Evolutionary conservation across 2,797 vertebrate species (phyloP).

Genomic region (Vipera latastei): DNA sequence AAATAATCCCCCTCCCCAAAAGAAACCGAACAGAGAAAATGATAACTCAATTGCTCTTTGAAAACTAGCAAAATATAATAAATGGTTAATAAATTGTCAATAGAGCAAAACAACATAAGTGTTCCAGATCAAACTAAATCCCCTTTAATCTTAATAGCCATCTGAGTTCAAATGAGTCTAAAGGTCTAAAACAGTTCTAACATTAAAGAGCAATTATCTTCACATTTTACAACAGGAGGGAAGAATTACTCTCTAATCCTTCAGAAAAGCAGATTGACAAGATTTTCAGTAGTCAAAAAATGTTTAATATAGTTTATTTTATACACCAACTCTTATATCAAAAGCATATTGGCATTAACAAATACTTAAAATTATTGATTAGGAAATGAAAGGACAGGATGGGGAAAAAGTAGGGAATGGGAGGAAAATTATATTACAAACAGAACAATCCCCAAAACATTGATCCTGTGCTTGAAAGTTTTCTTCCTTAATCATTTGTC

Average conservation of each 20-base stretch:
- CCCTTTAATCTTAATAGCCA: neutral
- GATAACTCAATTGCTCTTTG: conserved; percentile 46
- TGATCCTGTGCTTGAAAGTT: neutral
- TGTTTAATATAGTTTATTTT: neutral
- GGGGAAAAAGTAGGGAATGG: neutral
- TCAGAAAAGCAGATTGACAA: neutral
- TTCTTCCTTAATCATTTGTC: neutral
- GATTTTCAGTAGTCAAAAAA: neutral
- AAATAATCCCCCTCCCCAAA: conserved; percentile 55
- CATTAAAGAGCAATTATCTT: neutral
- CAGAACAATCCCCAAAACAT: neutral
- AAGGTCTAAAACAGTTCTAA: neutral
- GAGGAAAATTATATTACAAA: neutral
- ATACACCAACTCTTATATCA: neutral
- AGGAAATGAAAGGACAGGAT: neutral
- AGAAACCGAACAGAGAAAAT: conserved; percentile 61
- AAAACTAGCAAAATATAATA: conserved; percentile 64
- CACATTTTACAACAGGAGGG: neutral
- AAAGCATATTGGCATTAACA: neutral
- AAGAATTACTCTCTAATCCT: neutral
- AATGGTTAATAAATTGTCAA: conserved; percentile 61
- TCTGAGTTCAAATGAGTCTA: neutral
- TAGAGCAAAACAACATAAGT: conserved; percentile 52
- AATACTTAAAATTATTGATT: neutral
- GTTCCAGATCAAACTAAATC: neutral